Base-by-base conservation (phyloP, 2,797 vertebrate genomes). In the Xenentodon cancila region DNA sequence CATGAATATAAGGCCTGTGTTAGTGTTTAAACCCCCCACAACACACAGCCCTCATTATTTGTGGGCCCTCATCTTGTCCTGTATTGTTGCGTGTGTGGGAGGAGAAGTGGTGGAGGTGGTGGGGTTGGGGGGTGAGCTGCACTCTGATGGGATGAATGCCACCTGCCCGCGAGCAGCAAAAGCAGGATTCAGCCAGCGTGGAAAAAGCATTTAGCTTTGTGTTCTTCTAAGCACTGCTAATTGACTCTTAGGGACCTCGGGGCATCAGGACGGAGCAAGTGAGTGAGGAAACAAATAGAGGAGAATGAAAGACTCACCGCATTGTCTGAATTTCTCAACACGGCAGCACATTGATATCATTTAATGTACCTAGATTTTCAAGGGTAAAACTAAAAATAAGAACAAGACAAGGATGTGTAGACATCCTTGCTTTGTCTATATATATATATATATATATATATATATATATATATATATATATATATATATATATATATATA, bases 1-100 rank as follows among this genome's bases (percentile, higher is more conserved):
- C 73, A 79, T 82, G 80, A 82, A 82, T 79, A 50, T 74, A 82
- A 57, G 70, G 16, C 67, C 64, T 40, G 30, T 49, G 62, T 79
- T 74, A 79, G 7, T 17, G n/a, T 21, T 8, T 37, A n/a, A 18
- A 37, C 1, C 34, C 20, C 30, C 47, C 11, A 7, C 20, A 13
- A 2, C 40, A 2, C 1, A 37, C 34, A 37, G 17, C 45, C 40
- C 18, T 12, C 16, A 9, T 56, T 6, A 3, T 49, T 27, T 49
- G 52, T 17, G 40, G 7, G 27, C 55, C 63, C 44, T 63, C 58
- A 19, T 54, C 54, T 22, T 48, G 56, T 49, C 45, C 44, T 13
- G 30, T 7, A 44, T 73, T 79, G 69, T 71, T 1, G 0, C 15
- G 7, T 19, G n/a, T n/a, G n/a, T n/a, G n/a, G n/a, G n/a, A n/a